These are phyloP conservation scores for Tachycineta bicolor DNA, from an alignment of 2,113 vertebrate genomes.

Conservation along the genomic window DNA sequence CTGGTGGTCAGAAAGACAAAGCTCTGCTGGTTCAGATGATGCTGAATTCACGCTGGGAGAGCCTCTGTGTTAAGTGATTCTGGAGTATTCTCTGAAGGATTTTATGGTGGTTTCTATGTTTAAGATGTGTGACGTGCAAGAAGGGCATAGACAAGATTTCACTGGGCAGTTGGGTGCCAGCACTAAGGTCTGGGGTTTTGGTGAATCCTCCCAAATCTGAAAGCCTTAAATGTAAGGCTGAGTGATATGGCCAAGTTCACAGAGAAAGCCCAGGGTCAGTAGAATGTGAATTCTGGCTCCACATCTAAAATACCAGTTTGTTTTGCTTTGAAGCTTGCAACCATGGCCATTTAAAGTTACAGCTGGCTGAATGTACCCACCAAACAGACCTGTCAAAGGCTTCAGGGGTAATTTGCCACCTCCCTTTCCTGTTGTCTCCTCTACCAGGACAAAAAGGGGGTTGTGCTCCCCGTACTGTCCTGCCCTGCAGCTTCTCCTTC, in stretches of 20 bases:
- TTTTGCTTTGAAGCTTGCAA: not conserved
- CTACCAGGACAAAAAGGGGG: rapidly evolving
- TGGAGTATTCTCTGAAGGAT: not conserved
- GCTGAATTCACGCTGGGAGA: not conserved
- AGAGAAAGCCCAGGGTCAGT: not conserved
- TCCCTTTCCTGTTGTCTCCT: not conserved
- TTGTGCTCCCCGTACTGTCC: not conserved
- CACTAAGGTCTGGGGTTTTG: not conserved
- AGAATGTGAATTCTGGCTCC: not conserved
- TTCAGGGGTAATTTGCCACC: not conserved
- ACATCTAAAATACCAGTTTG: not conserved
- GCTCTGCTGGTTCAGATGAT: not conserved
- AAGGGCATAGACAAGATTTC: not conserved
- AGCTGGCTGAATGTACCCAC: not conserved
- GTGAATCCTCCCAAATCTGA: not conserved
- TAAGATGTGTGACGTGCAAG: not conserved
- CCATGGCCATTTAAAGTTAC: not conserved
- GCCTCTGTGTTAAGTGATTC: not conserved
- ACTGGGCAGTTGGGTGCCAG: not conserved
- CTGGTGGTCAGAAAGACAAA: not conserved
- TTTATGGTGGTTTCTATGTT: not conserved
- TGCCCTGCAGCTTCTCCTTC: not conserved
- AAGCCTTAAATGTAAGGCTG: not conserved
- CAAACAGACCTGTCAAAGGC: not conserved
- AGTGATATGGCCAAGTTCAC: not conserved